Conservation (phyloP, 2,888 invertebrate genomes). For the Caenorhabditis sinica region DNA sequence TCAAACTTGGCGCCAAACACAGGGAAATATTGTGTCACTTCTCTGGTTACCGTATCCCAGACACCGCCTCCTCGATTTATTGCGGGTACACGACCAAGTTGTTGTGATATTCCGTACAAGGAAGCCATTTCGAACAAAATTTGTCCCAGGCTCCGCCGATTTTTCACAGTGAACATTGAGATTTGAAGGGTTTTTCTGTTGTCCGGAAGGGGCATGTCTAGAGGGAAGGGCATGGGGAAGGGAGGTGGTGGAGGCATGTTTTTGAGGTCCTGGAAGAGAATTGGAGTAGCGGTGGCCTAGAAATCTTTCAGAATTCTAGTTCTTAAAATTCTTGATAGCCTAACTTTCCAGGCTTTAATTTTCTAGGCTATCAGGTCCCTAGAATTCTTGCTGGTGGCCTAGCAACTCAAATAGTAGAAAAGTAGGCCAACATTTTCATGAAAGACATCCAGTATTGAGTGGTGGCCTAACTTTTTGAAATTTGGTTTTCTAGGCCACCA, state of each 20-base stretch:
- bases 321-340: too few species aligned
- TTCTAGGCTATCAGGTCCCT: too few species aligned
- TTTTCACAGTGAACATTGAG: conserved; percentile 41
- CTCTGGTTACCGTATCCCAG: conserved; percentile 23
- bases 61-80: conserved; percentile 23
- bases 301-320: too few species aligned
- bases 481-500: not conserved
- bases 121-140: conserved; percentile 45
- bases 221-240: not conserved
- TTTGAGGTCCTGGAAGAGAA: conserved; percentile 50
- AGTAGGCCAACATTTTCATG: not conserved
- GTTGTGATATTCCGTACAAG: conserved; percentile 29
- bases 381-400: too few species aligned
- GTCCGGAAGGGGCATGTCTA: conserved; percentile 38
- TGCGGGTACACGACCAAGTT: conserved; percentile 35
- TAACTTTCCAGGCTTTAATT: too few species aligned
- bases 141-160: conserved; percentile 24
- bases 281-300: too few species aligned
- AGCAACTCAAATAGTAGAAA: not conserved
- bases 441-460: not conserved
- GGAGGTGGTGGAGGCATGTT: conserved; percentile 25
- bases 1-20: conserved; percentile 36
- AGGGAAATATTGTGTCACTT: conserved; percentile 21
- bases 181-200: conserved; percentile 39
- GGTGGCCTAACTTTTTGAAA: not conserved